Conservation (phyloP, 2,113 vertebrate species). For the Riparia riparia region DNA sequence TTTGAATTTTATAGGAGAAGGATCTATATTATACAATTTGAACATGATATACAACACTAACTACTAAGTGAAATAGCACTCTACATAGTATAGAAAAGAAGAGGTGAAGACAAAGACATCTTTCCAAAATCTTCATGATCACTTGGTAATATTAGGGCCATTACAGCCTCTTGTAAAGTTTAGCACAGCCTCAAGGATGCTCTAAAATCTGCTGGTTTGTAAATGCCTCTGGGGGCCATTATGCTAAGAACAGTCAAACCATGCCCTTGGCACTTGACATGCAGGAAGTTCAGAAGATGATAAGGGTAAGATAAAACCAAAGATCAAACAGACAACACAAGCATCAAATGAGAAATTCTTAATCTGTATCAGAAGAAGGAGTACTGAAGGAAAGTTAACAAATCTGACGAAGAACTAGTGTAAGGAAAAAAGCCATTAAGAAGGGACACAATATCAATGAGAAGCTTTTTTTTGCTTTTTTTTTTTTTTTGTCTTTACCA, state of each 20-base stretch:
- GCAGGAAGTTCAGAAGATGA: neutral
- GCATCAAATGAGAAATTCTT: neutral
- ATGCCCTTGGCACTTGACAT: neutral
- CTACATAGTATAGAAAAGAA: neutral
- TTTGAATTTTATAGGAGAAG: neutral
- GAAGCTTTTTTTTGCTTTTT: neutral
- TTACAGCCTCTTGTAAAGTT: neutral
- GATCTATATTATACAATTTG: neutral
- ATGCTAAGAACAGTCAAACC: neutral
- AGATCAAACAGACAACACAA: neutral
- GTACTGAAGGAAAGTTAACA: neutral
- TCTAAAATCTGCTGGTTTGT: neutral
- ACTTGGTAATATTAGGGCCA: neutral
- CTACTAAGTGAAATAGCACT: neutral
- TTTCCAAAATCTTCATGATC: neutral
- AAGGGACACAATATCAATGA: neutral
- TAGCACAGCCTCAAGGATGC: neutral
- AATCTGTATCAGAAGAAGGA: neutral
- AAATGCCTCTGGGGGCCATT: neutral
- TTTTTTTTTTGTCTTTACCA: neutral
- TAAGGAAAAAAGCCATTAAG: neutral
- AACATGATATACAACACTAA: neutral
- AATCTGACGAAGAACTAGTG: neutral
- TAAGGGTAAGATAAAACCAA: neutral
- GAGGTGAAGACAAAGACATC: neutral